These are phyloP conservation scores for Trachymyrmex cornetzi DNA, from an alignment of 1,140 invertebrate species.

Conservation along the genomic window DNA sequence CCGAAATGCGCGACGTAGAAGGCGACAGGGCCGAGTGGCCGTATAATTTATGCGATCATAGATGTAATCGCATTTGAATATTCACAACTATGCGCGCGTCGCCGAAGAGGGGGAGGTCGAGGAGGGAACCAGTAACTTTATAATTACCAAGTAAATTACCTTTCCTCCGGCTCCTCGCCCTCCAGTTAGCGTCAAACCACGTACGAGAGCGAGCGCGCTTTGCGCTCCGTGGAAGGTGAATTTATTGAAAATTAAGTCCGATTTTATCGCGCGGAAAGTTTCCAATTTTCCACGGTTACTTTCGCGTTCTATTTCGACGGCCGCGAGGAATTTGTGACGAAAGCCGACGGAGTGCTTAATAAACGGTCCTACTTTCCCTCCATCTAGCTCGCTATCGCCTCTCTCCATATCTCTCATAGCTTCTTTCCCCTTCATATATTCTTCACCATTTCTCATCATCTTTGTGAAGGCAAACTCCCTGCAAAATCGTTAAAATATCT, in stretches of 20 bases:
- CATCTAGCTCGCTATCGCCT: slow-evolving; percentile 40
- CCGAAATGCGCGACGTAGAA: slow-evolving; percentile 41
- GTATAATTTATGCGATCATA: slow-evolving; percentile 82
- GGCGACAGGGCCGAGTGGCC: slow-evolving; percentile 55
- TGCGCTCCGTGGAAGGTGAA: slow-evolving; percentile 70
- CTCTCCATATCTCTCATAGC: slow-evolving; percentile 43
- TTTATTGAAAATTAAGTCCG: slow-evolving; percentile 84
- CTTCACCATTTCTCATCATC: slow-evolving; percentile 17
- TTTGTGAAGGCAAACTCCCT: slow-evolving; percentile 30
- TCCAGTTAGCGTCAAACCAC: slow-evolving; percentile 41
- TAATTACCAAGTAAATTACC: slow-evolving; percentile 83
- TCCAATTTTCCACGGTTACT: slow-evolving; percentile 82
- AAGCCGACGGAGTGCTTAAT: slow-evolving; percentile 67
- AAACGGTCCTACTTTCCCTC: slow-evolving; percentile 64
- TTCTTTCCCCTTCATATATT: slow-evolving; percentile 52
- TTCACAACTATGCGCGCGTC: slow-evolving; percentile 81
- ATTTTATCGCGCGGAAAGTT: slow-evolving; percentile 84
- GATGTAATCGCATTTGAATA: slow-evolving; percentile 83
- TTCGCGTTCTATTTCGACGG: slow-evolving; percentile 77
- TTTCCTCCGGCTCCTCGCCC: slow-evolving; percentile 56
- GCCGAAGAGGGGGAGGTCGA: slow-evolving; percentile 15
- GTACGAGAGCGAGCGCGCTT: slow-evolving; percentile 38
- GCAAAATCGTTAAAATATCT: slow-evolving; percentile 28
- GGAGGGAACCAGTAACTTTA: slow-evolving; percentile 77
- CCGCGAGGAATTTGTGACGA: slow-evolving; percentile 72